Evolutionary conservation across 2,888 invertebrate species (phyloP).

Genomic region (Perizoma affinitatum): DNA sequence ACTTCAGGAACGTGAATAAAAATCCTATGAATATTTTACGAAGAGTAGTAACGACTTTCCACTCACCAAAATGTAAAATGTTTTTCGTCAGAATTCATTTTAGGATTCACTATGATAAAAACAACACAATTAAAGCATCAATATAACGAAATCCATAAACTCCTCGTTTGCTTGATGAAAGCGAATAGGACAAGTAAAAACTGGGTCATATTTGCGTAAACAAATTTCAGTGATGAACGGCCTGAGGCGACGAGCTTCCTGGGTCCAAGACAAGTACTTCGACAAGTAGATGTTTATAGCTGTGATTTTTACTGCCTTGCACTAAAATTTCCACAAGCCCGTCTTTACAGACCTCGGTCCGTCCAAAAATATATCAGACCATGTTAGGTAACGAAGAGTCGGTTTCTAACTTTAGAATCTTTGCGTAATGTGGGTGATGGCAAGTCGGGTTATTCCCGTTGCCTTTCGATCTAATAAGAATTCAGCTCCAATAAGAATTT

Average conservation of each 20-base stretch:
- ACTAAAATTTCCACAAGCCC: conserved; percentile 2
- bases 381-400: too few species aligned
- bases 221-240: conserved; percentile 56
- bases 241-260: conserved; percentile 55
- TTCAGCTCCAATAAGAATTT: too few species aligned
- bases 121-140: conserved; percentile 14
- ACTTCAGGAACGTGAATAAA: background rate
- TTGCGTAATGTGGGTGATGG: too few species aligned
- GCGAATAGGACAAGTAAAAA: conserved; percentile 49
- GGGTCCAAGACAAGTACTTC: conserved; percentile 45
- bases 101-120: background rate
- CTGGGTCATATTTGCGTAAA: conserved; percentile 54
- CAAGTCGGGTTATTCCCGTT: too few species aligned
- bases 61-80: background rate
- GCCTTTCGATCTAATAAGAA: too few species aligned
- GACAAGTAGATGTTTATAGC: background rate
- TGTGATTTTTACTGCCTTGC: conserved; percentile 6
- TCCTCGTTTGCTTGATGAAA: conserved; percentile 34
- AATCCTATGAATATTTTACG: conserved; percentile 3
- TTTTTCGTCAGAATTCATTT: too few species aligned
- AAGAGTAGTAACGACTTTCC: background rate
- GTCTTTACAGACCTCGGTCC: conserved; percentile 8
- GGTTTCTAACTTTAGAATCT: too few species aligned
- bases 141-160: conserved; percentile 28
- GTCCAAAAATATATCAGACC: too few species aligned